phyloP scores from a whole-genome alignment of 2,797 vertebrate genomes.

The Poeciliopsis presidionis region DNA sequence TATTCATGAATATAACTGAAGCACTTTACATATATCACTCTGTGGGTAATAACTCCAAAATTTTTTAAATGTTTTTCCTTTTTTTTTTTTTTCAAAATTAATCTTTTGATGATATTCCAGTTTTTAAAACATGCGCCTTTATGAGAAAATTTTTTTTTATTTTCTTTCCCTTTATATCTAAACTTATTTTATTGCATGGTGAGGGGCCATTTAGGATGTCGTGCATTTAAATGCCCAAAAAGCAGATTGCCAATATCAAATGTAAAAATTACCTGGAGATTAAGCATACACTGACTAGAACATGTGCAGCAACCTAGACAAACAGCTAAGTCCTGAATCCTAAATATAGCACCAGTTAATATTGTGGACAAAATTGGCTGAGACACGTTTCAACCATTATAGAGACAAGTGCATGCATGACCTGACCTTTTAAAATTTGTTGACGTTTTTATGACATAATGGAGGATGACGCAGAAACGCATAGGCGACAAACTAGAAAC shows the following conservation, averaged over 20 bases:
- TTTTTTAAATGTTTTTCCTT: not conserved
- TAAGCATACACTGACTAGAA: slow-evolving; percentile 56
- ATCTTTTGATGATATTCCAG: not conserved
- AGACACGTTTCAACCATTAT: slow-evolving; percentile 52
- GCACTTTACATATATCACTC: not conserved
- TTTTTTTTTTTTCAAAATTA: not conserved
- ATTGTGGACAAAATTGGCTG: slow-evolving; percentile 62
- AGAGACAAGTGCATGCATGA: slow-evolving; percentile 50
- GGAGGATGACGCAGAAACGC: slow-evolving; percentile 48
- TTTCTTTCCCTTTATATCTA: slow-evolving; percentile 34
- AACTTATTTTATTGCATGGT: slow-evolving; percentile 63
- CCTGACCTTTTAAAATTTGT: slow-evolving; percentile 47
- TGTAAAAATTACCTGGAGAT: slow-evolving; percentile 38
- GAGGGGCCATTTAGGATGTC: slow-evolving; percentile 20
- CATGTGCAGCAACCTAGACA: slow-evolving; percentile 70
- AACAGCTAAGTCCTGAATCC: slow-evolving; percentile 78
- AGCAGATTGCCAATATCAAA: slow-evolving; percentile 40
- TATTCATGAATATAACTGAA: not conserved
- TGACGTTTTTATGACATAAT: slow-evolving; percentile 42
- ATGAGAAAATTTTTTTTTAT: not conserved
- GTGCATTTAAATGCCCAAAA: slow-evolving; percentile 54
- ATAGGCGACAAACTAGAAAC: slow-evolving; percentile 51
- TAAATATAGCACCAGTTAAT: slow-evolving; percentile 90
- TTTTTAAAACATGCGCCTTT: not conserved
- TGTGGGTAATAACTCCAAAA: not conserved